Conservation (phyloP, 2,797 vertebrate species). For the Chlorospingus semifuscus region DNA sequence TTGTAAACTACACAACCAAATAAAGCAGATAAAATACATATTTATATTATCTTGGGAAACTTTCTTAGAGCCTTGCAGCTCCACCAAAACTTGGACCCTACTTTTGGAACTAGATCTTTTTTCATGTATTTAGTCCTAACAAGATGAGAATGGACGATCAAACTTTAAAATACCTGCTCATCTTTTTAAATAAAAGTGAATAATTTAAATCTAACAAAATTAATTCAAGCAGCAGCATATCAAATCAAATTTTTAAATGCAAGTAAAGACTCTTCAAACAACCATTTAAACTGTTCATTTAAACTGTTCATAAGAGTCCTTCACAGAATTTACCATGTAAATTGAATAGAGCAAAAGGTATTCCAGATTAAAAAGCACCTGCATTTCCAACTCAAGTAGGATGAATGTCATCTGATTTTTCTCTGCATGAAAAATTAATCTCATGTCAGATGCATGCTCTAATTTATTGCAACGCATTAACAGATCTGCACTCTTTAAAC, state of each 20-base stretch:
- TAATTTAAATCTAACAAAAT: neutral
- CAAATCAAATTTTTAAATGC: neutral
- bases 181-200: neutral
- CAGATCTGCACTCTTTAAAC: conserved; percentile 1
- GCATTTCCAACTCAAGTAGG: neutral
- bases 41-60: neutral
- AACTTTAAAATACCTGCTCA: neutral
- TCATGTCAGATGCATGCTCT: neutral
- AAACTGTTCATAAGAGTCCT: neutral
- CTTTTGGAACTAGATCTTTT: neutral
- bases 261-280: neutral
- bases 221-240: neutral
- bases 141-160: neutral
- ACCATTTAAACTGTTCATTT: neutral
- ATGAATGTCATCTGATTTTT: neutral
- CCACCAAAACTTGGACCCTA: neutral
- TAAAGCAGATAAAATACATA: neutral
- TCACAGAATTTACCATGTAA: neutral
- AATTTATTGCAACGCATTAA: conserved; percentile 26
- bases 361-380: neutral
- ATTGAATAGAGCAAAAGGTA: neutral
- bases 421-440: conserved; percentile 32
- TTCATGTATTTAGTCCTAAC: neutral
- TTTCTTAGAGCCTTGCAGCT: neutral
- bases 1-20: fast-evolving